phyloP scores from a whole-genome alignment of 2,113 vertebrate species.

The Opisthocomus hoazin region DNA sequence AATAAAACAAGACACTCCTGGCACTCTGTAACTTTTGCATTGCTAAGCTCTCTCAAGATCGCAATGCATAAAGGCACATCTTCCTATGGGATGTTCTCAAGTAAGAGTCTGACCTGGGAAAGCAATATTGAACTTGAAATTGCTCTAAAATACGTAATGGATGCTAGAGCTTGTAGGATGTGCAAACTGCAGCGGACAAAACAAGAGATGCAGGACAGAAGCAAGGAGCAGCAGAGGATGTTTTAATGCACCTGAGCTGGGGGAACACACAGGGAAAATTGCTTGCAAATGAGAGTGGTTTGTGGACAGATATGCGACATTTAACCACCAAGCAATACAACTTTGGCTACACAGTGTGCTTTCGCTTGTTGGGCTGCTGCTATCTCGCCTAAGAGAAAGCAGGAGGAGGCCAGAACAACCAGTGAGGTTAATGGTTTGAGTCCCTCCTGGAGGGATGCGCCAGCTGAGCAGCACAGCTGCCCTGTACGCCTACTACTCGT shows the following conservation, averaged over 20 bases:
- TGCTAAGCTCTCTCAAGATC: neutral
- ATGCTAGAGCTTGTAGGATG: neutral
- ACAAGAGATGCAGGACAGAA: neutral
- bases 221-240: neutral
- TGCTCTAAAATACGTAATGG: neutral
- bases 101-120: neutral
- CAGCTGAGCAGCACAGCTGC: rapidly evolving
- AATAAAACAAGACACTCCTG: neutral
- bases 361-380: neutral
- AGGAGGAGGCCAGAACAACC: neutral
- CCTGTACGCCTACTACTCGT: rapidly evolving
- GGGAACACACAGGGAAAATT: neutral
- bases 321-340: neutral
- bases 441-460: neutral
- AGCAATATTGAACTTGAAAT: neutral
- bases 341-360: neutral
- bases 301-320: neutral
- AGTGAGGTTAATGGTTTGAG: neutral
- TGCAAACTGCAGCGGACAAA: neutral
- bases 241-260: neutral
- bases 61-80: neutral
- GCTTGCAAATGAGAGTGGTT: neutral
- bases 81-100: neutral
- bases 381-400: neutral
- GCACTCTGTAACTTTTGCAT: neutral